Conservation (phyloP, 1,140 invertebrate species). For the Drosophila novamexicana region DNA sequence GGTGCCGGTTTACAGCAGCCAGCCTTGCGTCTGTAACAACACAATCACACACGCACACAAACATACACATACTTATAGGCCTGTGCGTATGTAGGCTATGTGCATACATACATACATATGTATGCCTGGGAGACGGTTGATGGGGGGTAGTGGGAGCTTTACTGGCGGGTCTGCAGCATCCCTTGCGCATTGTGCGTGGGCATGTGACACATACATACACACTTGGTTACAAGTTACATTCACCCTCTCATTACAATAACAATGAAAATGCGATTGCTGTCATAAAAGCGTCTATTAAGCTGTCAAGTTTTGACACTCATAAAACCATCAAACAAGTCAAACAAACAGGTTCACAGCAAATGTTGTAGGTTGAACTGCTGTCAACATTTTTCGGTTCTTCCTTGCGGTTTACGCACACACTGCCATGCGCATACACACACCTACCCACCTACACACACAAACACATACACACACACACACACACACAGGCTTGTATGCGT, state of each 20-base stretch:
- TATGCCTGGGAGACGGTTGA: background rate
- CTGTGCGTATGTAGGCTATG: background rate
- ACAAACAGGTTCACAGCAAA: conserved; percentile 74
- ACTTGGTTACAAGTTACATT: background rate
- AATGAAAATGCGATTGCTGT: conserved; percentile 60
- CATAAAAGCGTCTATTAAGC: conserved; percentile 74
- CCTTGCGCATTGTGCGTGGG: conserved; percentile 28
- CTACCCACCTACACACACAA: conserved; percentile 7
- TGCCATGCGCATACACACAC: conserved; percentile 14
- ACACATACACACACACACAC: conserved; percentile 17
- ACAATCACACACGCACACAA: background rate
- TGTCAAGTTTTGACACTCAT: conserved; percentile 79
- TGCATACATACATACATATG: background rate
- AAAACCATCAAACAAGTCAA: conserved; percentile 83
- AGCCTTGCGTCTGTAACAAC: conserved; percentile 5
- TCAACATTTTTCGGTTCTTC: conserved; percentile 66
- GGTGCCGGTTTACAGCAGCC: conserved; percentile 6
- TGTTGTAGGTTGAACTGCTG: conserved; percentile 49
- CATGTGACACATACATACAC: conserved; percentile 11
- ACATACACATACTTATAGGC: background rate
- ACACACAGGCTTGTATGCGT: background rate
- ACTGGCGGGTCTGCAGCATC: conserved; percentile 41
- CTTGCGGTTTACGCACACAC: conserved; percentile 33
- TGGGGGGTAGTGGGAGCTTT: conserved; percentile 5
- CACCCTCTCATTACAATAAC: conserved; percentile 44